phyloP scores from a whole-genome alignment of 2,888 invertebrate genomes.

The Xestia xanthographa region DNA sequence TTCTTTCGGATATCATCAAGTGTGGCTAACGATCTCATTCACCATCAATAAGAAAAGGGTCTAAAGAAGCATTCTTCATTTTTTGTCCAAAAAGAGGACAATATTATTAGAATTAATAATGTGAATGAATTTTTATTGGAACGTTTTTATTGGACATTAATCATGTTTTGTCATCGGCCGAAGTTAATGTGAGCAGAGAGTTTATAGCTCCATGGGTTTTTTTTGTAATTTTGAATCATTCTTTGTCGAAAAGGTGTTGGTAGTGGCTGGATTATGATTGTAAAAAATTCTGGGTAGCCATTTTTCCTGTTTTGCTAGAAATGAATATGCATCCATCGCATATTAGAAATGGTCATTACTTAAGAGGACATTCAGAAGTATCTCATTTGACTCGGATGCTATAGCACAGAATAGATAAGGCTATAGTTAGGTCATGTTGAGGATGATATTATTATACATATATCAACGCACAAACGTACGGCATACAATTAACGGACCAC shows the following conservation, averaged over 20 bases:
- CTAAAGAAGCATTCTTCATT: conserved; percentile 66
- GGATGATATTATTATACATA: no score
- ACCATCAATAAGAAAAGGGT: conserved; percentile 31
- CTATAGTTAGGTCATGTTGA: no score
- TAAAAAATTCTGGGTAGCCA: not conserved
- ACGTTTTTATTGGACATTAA: conserved; percentile 80
- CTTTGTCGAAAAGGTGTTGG: conserved; percentile 36
- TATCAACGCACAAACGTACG: no score
- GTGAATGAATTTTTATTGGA: conserved; percentile 79
- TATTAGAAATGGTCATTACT: not conserved
- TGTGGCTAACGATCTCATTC: conserved; percentile 74
- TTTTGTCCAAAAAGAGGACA: conserved; percentile 69
- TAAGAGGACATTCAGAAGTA: not conserved
- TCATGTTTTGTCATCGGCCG: conserved; percentile 83
- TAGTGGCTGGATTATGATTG: conserved; percentile 7
- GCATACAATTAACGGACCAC: no score
- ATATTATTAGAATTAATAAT: conserved; percentile 81
- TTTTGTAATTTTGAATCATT: conserved; percentile 10
- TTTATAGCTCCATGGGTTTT: conserved; percentile 41
- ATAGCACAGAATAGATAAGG: no score
- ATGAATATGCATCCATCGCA: no score
- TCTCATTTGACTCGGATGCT: not conserved
- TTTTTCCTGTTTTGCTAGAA: not conserved
- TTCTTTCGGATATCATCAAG: conserved; percentile 24
- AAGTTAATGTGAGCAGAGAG: conserved; percentile 64